Conservation (phyloP, 2,888 invertebrate species). For the Pelosia muscerda region DNA sequence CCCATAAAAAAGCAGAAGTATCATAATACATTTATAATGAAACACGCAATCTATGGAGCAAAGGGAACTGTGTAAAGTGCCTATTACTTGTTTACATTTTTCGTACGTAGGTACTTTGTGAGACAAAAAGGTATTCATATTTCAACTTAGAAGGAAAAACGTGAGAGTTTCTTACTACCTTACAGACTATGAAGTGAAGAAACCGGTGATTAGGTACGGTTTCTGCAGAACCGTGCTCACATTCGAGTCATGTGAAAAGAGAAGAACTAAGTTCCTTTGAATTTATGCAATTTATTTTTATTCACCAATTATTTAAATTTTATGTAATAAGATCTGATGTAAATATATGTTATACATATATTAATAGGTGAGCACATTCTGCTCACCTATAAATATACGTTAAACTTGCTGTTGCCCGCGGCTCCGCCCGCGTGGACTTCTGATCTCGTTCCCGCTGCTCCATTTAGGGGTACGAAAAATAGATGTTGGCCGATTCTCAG, state of each 20-base stretch:
- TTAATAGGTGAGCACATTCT: too few relatives aligned
- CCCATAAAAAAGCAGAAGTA: constrained; percentile 37
- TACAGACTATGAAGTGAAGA: neutral
- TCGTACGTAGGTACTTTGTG: constrained; percentile 4
- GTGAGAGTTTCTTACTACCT: neutral
- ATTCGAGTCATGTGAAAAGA: neutral
- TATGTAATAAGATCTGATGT: too few relatives aligned
- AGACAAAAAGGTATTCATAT: constrained; percentile 2
- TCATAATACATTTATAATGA: constrained; percentile 32
- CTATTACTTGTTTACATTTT: constrained; percentile 25
- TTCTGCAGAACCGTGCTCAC: neutral
- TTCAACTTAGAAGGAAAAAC: neutral
- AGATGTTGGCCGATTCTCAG: too few relatives aligned
- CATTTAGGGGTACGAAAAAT: too few relatives aligned
- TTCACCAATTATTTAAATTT: too few relatives aligned
- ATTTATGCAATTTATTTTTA: too few relatives aligned
- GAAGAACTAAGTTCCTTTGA: neutral
- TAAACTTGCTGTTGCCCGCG: too few relatives aligned
- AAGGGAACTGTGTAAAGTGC: constrained; percentile 18
- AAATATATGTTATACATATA: too few relatives aligned
- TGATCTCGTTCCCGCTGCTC: too few relatives aligned
- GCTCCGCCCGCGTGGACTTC: too few relatives aligned
- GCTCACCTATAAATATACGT: too few relatives aligned
- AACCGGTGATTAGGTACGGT: too few relatives aligned
- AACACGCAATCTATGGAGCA: constrained; percentile 27